A percentile compares a stretch with the other conserved stretches of the same genome.
These are phyloP conservation scores for Hedya salicella DNA, from an alignment of 2,888 invertebrate species.

Conservation along the genomic window DNA sequence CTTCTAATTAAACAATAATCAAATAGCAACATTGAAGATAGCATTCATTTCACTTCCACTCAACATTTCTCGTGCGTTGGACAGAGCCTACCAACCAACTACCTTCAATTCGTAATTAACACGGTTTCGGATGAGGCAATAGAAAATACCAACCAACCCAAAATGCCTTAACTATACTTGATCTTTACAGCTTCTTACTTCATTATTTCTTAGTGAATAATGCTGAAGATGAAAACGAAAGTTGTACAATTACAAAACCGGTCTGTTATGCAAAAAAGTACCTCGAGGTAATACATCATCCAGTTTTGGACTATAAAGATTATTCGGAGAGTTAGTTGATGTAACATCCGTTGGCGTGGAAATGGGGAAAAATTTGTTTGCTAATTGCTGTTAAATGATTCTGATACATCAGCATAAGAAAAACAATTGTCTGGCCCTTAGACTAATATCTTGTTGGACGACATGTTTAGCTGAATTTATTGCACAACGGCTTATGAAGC, in stretches of 20 bases:
- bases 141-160: conserved; percentile 5
- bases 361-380: conserved; percentile 15
- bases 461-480: too few species aligned
- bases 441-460: too few species aligned
- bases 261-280: conserved; percentile 65
- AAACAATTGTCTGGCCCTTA: too few species aligned
- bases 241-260: conserved; percentile 68
- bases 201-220: conserved; percentile 6
- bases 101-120: conserved; percentile 49
- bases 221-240: conserved; percentile 60
- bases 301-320: conserved; percentile 57
- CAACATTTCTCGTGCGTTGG: conserved; percentile 16
- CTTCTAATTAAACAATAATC: conserved; percentile 1
- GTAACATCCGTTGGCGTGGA: conserved; percentile 52
- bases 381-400: background rate
- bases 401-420: too few species aligned
- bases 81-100: conserved; percentile 47
- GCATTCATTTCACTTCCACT: conserved; percentile 5
- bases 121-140: conserved; percentile 33
- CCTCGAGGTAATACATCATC: conserved; percentile 56
- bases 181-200: background rate
- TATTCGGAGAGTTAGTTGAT: conserved; percentile 50
- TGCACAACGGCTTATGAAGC: too few species aligned
- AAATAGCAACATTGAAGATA: background rate
- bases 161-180: background rate